Percentiles rank a stretch among this genome's conserved stretches.
Evolutionary conservation across 2,113 vertebrate genomes (phyloP).

Genomic region (Spheniscus mendiculus): DNA sequence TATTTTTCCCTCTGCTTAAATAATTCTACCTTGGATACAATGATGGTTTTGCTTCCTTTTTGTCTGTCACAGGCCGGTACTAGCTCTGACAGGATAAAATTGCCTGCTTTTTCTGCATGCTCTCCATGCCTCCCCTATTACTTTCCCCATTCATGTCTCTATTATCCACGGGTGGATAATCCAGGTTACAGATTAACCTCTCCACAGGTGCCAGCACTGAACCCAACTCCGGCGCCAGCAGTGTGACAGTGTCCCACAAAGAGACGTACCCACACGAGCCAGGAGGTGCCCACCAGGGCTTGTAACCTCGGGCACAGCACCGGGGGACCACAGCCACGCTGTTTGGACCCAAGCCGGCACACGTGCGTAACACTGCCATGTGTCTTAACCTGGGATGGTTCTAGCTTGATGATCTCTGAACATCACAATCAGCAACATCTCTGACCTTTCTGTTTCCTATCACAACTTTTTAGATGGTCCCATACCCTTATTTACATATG

Average conservation of each 20-base stretch:
- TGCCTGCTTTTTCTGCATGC: background rate
- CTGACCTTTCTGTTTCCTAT: background rate
- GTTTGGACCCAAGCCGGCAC: background rate
- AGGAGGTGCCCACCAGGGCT: background rate
- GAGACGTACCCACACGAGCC: background rate
- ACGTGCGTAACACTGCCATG: background rate
- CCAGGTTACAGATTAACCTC: background rate
- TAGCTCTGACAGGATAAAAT: background rate
- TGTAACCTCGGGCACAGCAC: background rate
- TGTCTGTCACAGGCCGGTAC: background rate
- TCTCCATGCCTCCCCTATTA: background rate
- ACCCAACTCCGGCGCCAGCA: background rate
- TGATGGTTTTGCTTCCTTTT: background rate
- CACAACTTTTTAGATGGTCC: background rate
- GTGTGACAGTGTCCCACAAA: background rate
- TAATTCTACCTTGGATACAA: background rate
- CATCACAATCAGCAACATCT: background rate
- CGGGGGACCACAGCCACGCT: background rate
- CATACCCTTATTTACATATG: background rate
- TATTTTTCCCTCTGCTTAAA: background rate
- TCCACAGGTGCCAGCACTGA: background rate
- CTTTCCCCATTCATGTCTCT: background rate
- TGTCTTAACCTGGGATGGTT: background rate
- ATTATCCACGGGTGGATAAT: background rate
- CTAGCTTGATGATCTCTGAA: background rate